A percentile compares a stretch with the other conserved stretches of the same genome.
phyloP scores from a whole-genome alignment of 1,140 invertebrate genomes.

The Ditylenchus dipsaci region DNA sequence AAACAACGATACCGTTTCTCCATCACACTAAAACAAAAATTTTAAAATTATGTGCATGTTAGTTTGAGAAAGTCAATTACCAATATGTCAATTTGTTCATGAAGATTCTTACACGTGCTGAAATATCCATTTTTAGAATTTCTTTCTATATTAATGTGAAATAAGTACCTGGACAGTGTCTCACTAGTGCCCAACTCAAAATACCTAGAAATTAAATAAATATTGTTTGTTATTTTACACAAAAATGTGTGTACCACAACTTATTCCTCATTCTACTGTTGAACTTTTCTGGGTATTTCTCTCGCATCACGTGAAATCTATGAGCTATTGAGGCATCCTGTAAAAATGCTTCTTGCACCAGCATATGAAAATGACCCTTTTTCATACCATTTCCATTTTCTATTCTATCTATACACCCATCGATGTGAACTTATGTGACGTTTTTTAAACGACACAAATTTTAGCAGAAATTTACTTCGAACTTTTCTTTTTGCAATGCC shows the following conservation, averaged over 20 bases:
- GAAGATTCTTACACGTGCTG: conserved; percentile 90
- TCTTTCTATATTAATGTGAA: neutral
- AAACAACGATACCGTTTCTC: neutral
- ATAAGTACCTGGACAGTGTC: conserved; percentile 66
- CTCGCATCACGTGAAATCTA: conserved; percentile 89
- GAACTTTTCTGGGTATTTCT: conserved; percentile 96
- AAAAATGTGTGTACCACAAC: conserved; percentile 66
- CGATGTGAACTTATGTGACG: too few species aligned
- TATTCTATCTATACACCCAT: too few species aligned
- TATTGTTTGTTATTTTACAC: neutral
- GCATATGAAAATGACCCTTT: too few species aligned
- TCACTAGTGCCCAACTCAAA: conserved; percentile 95
- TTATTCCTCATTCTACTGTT: conserved; percentile 94
- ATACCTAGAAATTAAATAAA: conserved; percentile 67
- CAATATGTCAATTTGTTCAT: conserved; percentile 88
- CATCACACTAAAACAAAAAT: neutral
- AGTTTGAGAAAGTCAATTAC: conserved; percentile 67
- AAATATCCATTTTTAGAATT: conserved; percentile 59
- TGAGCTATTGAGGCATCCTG: conserved; percentile 94
- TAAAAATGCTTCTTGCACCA: too few species aligned
- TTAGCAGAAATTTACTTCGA: too few species aligned
- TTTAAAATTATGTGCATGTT: neutral
- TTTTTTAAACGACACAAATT: too few species aligned
- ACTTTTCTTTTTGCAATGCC: too few species aligned
- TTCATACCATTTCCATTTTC: too few species aligned